phyloP scores from a whole-genome alignment of 37 sponge, comb jelly and placozoan species.

The Ianthella basta region DNA sequence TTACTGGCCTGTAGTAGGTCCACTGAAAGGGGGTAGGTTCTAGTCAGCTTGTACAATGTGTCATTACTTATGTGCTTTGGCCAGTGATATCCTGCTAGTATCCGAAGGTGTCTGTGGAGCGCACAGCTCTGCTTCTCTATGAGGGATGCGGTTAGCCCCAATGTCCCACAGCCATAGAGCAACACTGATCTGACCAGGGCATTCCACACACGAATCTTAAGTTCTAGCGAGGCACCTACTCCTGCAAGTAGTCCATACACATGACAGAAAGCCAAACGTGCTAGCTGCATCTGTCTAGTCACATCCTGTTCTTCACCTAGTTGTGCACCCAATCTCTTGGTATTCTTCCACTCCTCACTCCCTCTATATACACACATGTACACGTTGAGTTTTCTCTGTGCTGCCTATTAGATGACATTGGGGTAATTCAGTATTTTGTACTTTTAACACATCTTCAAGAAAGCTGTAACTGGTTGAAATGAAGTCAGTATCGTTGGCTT shows the following conservation, averaged over 20 bases:
- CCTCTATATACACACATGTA: not conserved
- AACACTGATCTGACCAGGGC: not conserved
- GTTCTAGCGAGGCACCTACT: slow-evolving; percentile 11
- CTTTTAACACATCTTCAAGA: slow-evolving; percentile 8
- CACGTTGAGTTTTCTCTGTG: slow-evolving; percentile 6
- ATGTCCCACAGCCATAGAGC: slow-evolving; percentile 26
- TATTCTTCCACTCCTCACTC: not conserved
- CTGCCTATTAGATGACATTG: not conserved
- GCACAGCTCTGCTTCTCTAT: slow-evolving; percentile 27
- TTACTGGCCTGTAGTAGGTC: slow-evolving; percentile 14
- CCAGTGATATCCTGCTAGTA: slow-evolving; percentile 21
- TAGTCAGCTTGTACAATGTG: slow-evolving; percentile 1
- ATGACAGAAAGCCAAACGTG: not conserved
- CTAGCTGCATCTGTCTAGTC: slow-evolving; percentile 16
- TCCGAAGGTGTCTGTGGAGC: not conserved
- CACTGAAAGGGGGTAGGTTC: slow-evolving; percentile 7
- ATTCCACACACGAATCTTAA: slow-evolving; percentile 3
- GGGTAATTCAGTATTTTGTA: slow-evolving; percentile 15
- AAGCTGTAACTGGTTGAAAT: slow-evolving; percentile 4
- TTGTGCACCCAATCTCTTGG: not conserved
- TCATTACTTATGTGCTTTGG: slow-evolving; percentile 14
- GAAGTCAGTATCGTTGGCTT: slow-evolving; percentile 6
- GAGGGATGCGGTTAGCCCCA: slow-evolving; percentile 5
- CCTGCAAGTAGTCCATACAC: slow-evolving; percentile 15
- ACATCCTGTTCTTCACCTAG: slow-evolving; percentile 12